phyloP scores from a whole-genome alignment of 2,797 vertebrate species.

The Pteropus rufus region DNA sequence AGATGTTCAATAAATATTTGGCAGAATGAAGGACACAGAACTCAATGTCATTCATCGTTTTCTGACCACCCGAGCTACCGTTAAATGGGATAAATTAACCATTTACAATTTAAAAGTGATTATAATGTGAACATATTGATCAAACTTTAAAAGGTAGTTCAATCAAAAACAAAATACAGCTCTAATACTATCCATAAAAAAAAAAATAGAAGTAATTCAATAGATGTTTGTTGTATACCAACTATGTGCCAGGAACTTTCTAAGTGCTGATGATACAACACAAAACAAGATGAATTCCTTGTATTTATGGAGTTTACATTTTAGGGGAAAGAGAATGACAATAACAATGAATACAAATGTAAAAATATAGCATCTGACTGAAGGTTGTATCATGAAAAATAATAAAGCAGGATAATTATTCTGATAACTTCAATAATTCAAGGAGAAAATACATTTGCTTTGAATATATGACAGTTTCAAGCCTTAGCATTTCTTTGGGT shows the following conservation, averaged over 20 bases:
- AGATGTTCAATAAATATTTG: neutral
- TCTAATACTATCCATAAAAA: neutral
- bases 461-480: neutral
- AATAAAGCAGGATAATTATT: neutral
- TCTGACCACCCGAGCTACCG: neutral
- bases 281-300: neutral
- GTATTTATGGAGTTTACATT: neutral
- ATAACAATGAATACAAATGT: neutral
- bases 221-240: neutral
- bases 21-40: neutral
- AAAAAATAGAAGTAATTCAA: neutral
- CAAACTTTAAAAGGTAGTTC: neutral
- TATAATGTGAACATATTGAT: neutral
- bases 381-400: neutral
- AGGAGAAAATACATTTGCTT: conserved; percentile 9
- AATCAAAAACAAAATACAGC: neutral
- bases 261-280: neutral
- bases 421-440: conserved; percentile 6
- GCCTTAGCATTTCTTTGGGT: neutral
- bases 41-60: neutral
- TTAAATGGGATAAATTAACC: neutral
- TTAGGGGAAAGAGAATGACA: neutral
- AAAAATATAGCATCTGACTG: neutral
- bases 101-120: neutral
- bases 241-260: neutral